Percentiles rank a stretch among this genome's conserved stretches.
Evolutionary conservation across 2,888 invertebrate genomes (phyloP).

Genomic region (Carcina quercana): DNA sequence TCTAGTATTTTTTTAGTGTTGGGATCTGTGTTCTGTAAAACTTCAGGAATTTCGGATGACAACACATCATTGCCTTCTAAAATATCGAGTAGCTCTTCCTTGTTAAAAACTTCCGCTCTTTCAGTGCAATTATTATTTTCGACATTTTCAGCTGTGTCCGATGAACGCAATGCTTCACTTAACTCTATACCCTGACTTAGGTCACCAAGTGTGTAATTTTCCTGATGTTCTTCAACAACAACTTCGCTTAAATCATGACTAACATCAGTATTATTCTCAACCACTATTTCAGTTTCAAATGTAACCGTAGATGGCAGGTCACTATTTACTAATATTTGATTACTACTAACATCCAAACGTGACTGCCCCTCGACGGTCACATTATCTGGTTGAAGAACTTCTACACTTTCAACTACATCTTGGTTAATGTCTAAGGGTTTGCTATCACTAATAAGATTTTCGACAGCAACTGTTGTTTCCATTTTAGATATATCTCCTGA

Average conservation of each 20-base stretch:
- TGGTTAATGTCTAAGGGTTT: background rate
- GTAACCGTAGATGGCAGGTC: slow-evolving; percentile 31
- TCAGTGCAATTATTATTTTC: slow-evolving; percentile 55
- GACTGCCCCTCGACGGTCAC: slow-evolving; percentile 14
- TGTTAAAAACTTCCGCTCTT: slow-evolving; percentile 59
- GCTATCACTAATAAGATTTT: slow-evolving; percentile 2
- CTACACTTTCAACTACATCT: slow-evolving; percentile 4
- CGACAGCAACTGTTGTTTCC: slow-evolving; percentile 6
- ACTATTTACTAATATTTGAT: slow-evolving; percentile 24
- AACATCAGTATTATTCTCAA: slow-evolving; percentile 46
- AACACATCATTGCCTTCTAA: slow-evolving; percentile 57
- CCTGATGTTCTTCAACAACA: slow-evolving; percentile 17
- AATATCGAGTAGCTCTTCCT: slow-evolving; percentile 61
- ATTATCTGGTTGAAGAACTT: background rate
- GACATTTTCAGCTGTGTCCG: slow-evolving; percentile 41
- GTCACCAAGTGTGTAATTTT: slow-evolving; percentile 45
- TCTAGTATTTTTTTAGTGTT: slow-evolving; percentile 30
- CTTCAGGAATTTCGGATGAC: slow-evolving; percentile 21
- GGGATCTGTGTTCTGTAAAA: slow-evolving; percentile 19
- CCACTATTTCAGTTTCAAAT: slow-evolving; percentile 59
- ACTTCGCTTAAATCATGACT: slow-evolving; percentile 21
- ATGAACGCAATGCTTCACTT: slow-evolving; percentile 53
- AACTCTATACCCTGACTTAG: slow-evolving; percentile 55
- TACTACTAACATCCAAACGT: slow-evolving; percentile 15
- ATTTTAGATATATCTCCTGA: background rate